Evolutionary conservation across 2,888 invertebrate genomes (phyloP).

Genomic region (Oeneis ivallda): DNA sequence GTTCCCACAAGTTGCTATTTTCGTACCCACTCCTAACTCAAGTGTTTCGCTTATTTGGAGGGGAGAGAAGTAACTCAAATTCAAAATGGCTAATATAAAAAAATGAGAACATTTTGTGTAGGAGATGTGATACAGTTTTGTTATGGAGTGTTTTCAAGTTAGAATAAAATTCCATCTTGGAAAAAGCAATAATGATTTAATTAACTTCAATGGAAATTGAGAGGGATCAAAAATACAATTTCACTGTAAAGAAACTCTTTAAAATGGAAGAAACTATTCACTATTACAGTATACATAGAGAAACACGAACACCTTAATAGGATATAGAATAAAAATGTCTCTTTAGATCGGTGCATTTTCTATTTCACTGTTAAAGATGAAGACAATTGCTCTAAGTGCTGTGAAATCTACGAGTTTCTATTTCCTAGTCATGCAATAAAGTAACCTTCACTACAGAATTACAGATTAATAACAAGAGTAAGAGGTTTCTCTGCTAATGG

Average conservation of each 20-base stretch:
- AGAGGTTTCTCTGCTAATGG: constrained; percentile 4
- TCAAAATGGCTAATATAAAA: no score
- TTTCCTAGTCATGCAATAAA: constrained; percentile 36
- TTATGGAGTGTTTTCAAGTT: no score
- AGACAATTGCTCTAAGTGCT: constrained; percentile 30
- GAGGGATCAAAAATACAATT: not conserved
- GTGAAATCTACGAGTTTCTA: constrained; percentile 28
- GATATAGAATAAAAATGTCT: constrained; percentile 17
- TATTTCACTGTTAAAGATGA: constrained; percentile 21
- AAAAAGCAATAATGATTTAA: no score
- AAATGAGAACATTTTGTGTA: no score
- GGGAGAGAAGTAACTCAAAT: no score
- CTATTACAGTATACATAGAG: not conserved
- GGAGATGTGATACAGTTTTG: no score
- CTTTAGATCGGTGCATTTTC: constrained; percentile 15
- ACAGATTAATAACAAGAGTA: constrained; percentile 12
- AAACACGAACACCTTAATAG: constrained; percentile 1
- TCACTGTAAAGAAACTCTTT: not conserved
- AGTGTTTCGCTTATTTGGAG: no score
- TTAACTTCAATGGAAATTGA: not conserved
- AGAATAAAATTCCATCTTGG: no score
- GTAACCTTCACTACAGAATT: constrained; percentile 16
- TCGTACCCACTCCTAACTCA: no score
- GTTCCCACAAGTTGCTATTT: no score
- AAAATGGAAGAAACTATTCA: not conserved